These are phyloP conservation scores for Tachycineta bicolor DNA, from an alignment of 2,113 vertebrate species.

Conservation along the genomic window DNA sequence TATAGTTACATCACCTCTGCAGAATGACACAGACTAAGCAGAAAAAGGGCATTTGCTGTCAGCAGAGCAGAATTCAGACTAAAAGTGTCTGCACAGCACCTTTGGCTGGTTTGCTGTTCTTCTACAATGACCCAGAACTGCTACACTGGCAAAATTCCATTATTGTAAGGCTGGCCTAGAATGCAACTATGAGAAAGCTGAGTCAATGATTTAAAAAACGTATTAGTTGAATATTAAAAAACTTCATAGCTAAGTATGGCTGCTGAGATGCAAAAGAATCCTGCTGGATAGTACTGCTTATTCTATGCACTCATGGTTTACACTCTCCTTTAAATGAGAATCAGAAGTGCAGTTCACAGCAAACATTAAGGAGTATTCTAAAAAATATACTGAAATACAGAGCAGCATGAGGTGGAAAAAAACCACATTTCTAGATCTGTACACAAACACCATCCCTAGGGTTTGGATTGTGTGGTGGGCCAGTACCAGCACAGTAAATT, in stretches of 20 bases:
- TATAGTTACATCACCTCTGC: neutral
- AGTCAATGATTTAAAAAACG: neutral
- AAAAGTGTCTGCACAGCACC: neutral
- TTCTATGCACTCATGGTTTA: neutral
- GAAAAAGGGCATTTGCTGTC: neutral
- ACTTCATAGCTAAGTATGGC: neutral
- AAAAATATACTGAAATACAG: neutral
- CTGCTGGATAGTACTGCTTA: neutral
- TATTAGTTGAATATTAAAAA: neutral
- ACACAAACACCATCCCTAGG: neutral
- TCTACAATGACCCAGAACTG: neutral
- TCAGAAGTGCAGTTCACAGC: neutral
- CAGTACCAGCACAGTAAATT: neutral
- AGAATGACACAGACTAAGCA: neutral
- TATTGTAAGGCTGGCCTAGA: neutral
- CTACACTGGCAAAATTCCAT: neutral
- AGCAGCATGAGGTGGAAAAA: neutral
- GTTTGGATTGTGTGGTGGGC: neutral
- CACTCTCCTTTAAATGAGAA: neutral
- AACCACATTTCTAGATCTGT: neutral
- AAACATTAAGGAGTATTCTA: neutral
- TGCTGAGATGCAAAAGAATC: neutral
- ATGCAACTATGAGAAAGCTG: neutral
- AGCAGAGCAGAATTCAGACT: neutral
- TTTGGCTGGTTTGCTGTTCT: neutral